Base-by-base conservation (phyloP, 2,113 vertebrate genomes). In the Xiphophorus couchianus region DNA sequence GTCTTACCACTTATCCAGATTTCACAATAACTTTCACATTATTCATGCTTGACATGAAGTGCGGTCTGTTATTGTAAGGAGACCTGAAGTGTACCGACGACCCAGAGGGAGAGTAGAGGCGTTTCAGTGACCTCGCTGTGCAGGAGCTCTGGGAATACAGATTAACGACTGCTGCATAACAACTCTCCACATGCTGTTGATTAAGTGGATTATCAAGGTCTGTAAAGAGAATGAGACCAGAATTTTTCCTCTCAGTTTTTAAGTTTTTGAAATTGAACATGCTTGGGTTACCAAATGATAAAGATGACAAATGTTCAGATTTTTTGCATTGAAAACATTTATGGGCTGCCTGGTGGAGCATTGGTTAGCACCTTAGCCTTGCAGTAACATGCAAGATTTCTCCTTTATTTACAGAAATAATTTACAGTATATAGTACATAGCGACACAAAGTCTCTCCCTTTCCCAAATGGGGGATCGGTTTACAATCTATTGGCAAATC, bases 21-120 rank as follows among this genome's bases (percentile, higher is more conserved):
- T 25, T 58, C 17, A 77, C 13, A 77, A 31, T 66, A 44, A 27
- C 11, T 82, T 27, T 71, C 71, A n/a, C 60, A 71, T 78, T 81
- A 65, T 63, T 66, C 8, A 81, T 51, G 25, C 28, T 12, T 76
- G 58, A 28, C 67, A 17, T 80, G 15, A 75, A 67, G 42, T 30
- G 14, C 33, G 62, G 68, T 73, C 33, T 39, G 65, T n/a, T 10
- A 12, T 44, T 29, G 27, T 78, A 30, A n/a, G n/a, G 15, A 67
- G 54, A 77, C 33, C 29, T 25, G 48, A 39, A 12, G 25, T n/a
- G 63, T 74, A n/a, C 63, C 1, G 42, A 54, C 58, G 61, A 9
- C 62, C 19, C n/a, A 25, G 30, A 71, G 28, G 42, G 77, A 75
- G 27, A 62, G 27, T 3, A 62, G 35, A 22, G 63, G 6, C 28